phyloP scores from a whole-genome alignment of 2,797 vertebrate genomes.

The Cryptoprocta ferox region DNA sequence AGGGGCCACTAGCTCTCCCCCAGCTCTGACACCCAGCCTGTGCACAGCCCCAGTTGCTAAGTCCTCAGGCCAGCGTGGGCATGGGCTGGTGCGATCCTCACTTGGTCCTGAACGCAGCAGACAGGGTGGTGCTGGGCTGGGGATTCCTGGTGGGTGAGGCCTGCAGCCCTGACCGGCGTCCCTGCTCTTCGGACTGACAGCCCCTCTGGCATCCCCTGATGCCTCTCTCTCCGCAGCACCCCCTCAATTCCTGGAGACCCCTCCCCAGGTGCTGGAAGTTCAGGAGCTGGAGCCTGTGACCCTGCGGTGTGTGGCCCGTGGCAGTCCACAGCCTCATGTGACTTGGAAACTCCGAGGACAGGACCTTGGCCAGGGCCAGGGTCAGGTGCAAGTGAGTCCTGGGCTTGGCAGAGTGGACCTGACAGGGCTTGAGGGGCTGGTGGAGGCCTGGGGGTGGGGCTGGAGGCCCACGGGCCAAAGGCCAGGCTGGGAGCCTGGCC shows the following conservation, averaged over 20 bases:
- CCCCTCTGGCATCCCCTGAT: neutral
- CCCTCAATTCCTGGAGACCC: constrained; percentile 93
- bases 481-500: neutral
- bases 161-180: neutral
- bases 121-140: neutral
- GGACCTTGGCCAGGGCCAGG: constrained; percentile 86
- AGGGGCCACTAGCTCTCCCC: neutral
- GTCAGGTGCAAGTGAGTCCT: constrained; percentile 90
- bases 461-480: neutral
- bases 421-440: neutral
- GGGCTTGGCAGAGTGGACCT: neutral
- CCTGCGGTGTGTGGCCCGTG: constrained; percentile 93
- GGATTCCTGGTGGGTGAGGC: neutral
- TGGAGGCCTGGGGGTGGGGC: neutral
- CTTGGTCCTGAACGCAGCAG: neutral
- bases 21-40: neutral
- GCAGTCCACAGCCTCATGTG: constrained; percentile 94
- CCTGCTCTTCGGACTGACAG: neutral
- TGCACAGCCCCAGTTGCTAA: neutral
- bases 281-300: constrained; percentile 90
- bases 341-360: constrained; percentile 93
- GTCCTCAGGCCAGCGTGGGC: too few species aligned
- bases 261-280: constrained; percentile 93
- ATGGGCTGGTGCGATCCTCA: neutral
- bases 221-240: constrained; percentile 88